Percentiles rank a stretch among this genome's conserved stretches.
Conservation (phyloP, 2,888 invertebrate genomes). For the Cataglyphis altisquamis region DNA sequence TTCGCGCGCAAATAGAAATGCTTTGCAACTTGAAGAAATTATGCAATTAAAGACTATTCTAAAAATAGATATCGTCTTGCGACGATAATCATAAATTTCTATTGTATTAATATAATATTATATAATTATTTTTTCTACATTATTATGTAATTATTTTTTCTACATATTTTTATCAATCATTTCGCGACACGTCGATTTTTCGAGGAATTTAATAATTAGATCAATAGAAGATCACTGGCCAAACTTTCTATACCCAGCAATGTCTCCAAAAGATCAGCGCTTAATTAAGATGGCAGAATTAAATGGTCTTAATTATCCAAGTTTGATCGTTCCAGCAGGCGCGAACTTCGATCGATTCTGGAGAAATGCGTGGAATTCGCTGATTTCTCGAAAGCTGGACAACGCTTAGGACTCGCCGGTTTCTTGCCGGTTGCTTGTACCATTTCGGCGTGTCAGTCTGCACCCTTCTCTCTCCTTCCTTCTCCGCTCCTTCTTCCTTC, state of each 20-base stretch:
- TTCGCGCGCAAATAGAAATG: neutral
- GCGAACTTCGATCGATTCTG: slow-evolving; percentile 77
- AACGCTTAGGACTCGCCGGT: slow-evolving; percentile 40
- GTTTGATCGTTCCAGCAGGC: slow-evolving; percentile 70
- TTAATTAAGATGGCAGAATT: slow-evolving; percentile 72
- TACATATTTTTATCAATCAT: neutral
- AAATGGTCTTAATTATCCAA: slow-evolving; percentile 75
- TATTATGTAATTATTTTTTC: slow-evolving; percentile 8
- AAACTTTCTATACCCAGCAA: neutral
- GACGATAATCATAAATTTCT: neutral
- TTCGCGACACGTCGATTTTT: neutral
- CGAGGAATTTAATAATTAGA: neutral
- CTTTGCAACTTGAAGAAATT: neutral
- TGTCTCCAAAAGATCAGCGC: neutral
- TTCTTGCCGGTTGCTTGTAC: slow-evolving; percentile 69
- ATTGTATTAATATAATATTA: neutral
- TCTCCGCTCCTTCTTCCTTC: slow-evolving; percentile 18
- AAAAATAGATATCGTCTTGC: neutral
- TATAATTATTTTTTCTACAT: neutral
- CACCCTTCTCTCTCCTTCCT: slow-evolving; percentile 48
- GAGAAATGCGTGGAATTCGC: slow-evolving; percentile 73
- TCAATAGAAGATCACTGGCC: neutral
- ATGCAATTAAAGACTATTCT: neutral
- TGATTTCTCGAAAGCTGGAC: slow-evolving; percentile 73
- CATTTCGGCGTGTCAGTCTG: slow-evolving; percentile 27